These are phyloP conservation scores for Rhagonycha fulva DNA, from an alignment of 2,888 invertebrate species.

Conservation along the genomic window DNA sequence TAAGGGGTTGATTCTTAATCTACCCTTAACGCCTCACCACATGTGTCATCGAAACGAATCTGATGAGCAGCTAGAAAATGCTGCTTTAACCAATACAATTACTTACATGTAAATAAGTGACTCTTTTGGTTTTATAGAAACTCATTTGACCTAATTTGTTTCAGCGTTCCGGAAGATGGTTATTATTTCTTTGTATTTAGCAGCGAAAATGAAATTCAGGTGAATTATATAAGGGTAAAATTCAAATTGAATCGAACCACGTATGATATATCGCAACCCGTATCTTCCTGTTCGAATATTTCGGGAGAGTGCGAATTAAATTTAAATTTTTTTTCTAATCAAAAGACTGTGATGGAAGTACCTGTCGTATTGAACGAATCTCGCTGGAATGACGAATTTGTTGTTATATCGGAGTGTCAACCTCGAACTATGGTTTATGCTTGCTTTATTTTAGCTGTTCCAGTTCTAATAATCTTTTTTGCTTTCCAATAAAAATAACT, in stretches of 20 bases:
- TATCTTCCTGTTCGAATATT: slow-evolving; percentile 66
- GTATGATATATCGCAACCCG: slow-evolving; percentile 68
- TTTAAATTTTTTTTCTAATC: slow-evolving; percentile 69
- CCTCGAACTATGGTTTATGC: slow-evolving; percentile 73
- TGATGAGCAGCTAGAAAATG: slow-evolving; percentile 56
- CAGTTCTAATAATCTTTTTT: slow-evolving; percentile 70
- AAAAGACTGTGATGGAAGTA: slow-evolving; percentile 72
- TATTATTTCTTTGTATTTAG: slow-evolving; percentile 85
- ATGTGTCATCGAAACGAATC: slow-evolving; percentile 57
- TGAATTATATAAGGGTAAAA: slow-evolving; percentile 70
- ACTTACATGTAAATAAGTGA: slow-evolving; percentile 64
- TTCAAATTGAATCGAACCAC: slow-evolving; percentile 73
- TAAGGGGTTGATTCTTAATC: slow-evolving; percentile 71
- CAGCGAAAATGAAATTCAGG: slow-evolving; percentile 77
- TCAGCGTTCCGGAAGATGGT: slow-evolving; percentile 72
- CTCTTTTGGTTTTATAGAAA: neutral
- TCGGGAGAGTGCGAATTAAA: slow-evolving; percentile 66
- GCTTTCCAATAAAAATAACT: slow-evolving; percentile 68
- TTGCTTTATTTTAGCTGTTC: slow-evolving; percentile 71
- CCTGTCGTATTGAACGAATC: slow-evolving; percentile 67
- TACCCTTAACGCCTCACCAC: slow-evolving; percentile 69
- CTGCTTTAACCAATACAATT: slow-evolving; percentile 64
- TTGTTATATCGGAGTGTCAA: slow-evolving; percentile 74
- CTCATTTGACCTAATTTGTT: slow-evolving; percentile 21
- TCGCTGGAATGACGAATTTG: slow-evolving; percentile 74